Conservation (phyloP, 2,888 invertebrate genomes). For the Sinopyrophorus schimmeli region DNA sequence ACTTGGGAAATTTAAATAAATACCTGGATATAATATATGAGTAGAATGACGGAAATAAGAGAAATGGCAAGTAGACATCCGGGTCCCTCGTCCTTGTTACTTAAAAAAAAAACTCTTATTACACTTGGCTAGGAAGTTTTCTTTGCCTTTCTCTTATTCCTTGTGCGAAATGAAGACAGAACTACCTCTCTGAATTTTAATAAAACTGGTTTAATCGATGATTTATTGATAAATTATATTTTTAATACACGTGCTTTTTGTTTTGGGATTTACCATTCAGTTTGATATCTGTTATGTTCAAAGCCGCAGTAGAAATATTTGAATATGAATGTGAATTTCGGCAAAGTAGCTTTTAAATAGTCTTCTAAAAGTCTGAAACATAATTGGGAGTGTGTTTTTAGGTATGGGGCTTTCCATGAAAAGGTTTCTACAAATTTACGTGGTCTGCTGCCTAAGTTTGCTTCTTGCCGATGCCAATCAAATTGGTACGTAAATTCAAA, state of each 20-base stretch:
- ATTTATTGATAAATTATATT: constrained; percentile 19
- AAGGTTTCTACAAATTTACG: constrained; percentile 6
- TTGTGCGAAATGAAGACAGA: constrained; percentile 26
- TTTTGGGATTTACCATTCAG: constrained; percentile 21
- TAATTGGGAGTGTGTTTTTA: constrained; percentile 1
- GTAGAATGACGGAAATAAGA: constrained; percentile 31
- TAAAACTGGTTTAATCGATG: constrained; percentile 23
- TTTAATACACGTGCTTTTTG: constrained; percentile 26
- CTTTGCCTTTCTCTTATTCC: constrained; percentile 22
- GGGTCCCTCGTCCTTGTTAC: constrained; percentile 33
- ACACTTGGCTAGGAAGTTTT: constrained; percentile 16
- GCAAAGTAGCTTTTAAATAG: neutral
- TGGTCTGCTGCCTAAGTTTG: constrained; percentile 8
- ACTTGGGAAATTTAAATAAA: constrained; percentile 1
- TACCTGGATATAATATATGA: constrained; percentile 14
- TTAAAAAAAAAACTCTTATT: constrained; percentile 21
- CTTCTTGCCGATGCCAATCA: constrained; percentile 22
- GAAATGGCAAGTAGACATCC: constrained; percentile 30
- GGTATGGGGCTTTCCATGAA: constrained; percentile 10
- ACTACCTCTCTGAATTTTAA: constrained; percentile 19
- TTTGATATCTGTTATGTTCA: neutral
- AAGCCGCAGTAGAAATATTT: no score
- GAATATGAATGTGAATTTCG: neutral
- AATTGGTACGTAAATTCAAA: constrained; percentile 20
- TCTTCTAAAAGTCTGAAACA: neutral